phyloP scores from a whole-genome alignment of 1,140 invertebrate species.

The Helicoverpa armigera region DNA sequence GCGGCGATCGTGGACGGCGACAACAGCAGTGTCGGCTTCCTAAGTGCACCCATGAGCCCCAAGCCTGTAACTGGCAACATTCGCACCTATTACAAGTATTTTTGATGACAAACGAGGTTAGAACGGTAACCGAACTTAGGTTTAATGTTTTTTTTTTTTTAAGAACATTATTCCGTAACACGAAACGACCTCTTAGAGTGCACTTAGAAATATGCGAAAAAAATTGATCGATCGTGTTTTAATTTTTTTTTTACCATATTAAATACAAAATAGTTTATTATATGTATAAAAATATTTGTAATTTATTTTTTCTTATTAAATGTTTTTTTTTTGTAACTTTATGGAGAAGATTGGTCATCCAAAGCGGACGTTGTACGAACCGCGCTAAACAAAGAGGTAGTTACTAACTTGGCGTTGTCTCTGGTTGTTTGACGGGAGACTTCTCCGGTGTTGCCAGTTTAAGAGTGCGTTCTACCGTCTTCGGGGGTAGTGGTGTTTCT shows the following conservation, averaged over 20 bases:
- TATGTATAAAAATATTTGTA: too few species aligned
- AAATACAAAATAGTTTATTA: too few species aligned
- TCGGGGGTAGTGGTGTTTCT: constrained; percentile 65
- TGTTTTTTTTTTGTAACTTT: too few species aligned
- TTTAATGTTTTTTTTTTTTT: background rate
- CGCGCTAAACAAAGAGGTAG: background rate
- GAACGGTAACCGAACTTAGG: background rate
- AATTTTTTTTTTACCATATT: too few species aligned
- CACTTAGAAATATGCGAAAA: too few species aligned
- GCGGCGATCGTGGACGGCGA: constrained; percentile 66
- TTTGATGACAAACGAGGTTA: background rate
- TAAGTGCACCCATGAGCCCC: constrained; percentile 72
- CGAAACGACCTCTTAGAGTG: too few species aligned
- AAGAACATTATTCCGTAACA: too few species aligned
- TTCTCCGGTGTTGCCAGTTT: constrained; percentile 78
- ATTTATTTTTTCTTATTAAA: too few species aligned
- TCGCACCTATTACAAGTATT: constrained; percentile 33
- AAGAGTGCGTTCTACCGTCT: constrained; percentile 69
- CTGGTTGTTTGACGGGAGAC: constrained; percentile 68
- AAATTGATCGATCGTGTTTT: too few species aligned
- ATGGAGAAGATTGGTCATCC: constrained; percentile 32
- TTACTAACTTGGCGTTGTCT: constrained; percentile 47
- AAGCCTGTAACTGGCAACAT: constrained; percentile 62
- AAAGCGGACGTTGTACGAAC: constrained; percentile 3
- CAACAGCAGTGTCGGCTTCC: constrained; percentile 76